Evolutionary conservation across 2,888 invertebrate genomes (phyloP).

Genomic region (Amphimallon solstitiale): DNA sequence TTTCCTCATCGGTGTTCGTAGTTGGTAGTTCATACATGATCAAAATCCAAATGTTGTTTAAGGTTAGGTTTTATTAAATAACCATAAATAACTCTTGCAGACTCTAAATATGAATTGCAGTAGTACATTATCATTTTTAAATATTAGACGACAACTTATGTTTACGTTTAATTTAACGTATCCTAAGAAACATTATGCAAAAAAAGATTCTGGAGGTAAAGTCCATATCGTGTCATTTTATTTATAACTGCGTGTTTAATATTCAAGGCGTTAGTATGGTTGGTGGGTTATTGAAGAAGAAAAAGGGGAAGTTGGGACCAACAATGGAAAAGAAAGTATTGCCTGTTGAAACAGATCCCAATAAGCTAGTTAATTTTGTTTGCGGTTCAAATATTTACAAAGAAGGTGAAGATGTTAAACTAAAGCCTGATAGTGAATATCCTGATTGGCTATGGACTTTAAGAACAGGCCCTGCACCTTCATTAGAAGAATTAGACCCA

Average conservation of each 20-base stretch:
- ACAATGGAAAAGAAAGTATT: constrained; percentile 76
- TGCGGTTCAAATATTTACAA: constrained; percentile 88
- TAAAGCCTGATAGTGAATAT: constrained; percentile 83
- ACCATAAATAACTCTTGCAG: background rate
- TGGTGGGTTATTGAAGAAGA: constrained; percentile 65
- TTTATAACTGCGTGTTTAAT: background rate
- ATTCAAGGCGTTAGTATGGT: constrained; percentile 59
- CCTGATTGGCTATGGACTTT: constrained; percentile 93
- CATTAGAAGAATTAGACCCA: constrained; percentile 81
- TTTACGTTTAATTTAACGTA: constrained; percentile 15
- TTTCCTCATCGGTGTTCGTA: no score
- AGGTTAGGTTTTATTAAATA: constrained; percentile 6
- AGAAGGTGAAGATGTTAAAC: constrained; percentile 82
- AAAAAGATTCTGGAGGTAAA: constrained; percentile 41
- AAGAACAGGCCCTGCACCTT: constrained; percentile 70
- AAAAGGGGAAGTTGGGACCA: constrained; percentile 72
- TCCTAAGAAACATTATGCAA: constrained; percentile 42
- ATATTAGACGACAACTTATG: constrained; percentile 20
- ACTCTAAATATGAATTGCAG: constrained; percentile 19
- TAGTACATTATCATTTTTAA: constrained; percentile 13
- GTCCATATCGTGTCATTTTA: background rate
- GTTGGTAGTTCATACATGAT: no score
- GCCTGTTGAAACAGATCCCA: constrained; percentile 86
- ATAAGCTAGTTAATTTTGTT: constrained; percentile 77
- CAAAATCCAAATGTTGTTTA: background rate